These are phyloP conservation scores for Laticauda laticaudata DNA, from an alignment of 2,113 vertebrate genomes.

Conservation along the genomic window DNA sequence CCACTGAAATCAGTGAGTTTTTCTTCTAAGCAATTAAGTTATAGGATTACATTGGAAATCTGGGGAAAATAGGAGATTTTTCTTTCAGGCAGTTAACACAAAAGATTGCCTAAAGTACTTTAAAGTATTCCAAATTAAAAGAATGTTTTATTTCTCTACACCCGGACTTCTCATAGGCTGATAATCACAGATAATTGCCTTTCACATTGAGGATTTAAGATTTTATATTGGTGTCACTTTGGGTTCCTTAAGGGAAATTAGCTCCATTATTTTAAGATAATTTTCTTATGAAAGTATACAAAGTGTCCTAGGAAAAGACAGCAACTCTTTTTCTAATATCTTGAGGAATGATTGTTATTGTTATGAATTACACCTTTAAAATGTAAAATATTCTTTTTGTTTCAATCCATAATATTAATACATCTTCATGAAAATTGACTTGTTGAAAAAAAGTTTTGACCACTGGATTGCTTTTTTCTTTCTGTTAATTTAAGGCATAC, in stretches of 20 bases:
- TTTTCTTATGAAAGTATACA: slow-evolving; percentile 45
- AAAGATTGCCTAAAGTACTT: slow-evolving; percentile 32
- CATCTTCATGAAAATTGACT: background rate
- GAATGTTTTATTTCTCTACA: background rate
- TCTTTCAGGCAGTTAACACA: background rate
- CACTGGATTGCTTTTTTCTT: slow-evolving; percentile 29
- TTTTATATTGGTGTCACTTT: slow-evolving; percentile 37
- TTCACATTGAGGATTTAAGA: slow-evolving; percentile 11
- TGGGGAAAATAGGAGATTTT: background rate
- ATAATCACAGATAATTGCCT: background rate
- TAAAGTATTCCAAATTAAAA: background rate
- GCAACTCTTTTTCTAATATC: slow-evolving; percentile 27
- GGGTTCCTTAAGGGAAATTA: background rate
- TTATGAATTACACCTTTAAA: slow-evolving; percentile 45
- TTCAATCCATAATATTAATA: slow-evolving; percentile 18
- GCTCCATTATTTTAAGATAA: slow-evolving; percentile 20
- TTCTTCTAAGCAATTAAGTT: background rate
- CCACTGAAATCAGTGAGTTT: background rate
- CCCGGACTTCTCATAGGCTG: background rate
- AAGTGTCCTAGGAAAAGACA: slow-evolving; percentile 38
- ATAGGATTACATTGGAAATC: background rate
- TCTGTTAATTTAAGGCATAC: slow-evolving; percentile 25
- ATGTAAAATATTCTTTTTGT: slow-evolving; percentile 8
- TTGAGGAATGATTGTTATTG: background rate
- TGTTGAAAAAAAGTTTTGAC: slow-evolving; percentile 41